Percentiles rank a stretch among this genome's conserved stretches.
These are phyloP conservation scores for Amaurobius ferox DNA, from an alignment of 2,888 invertebrate genomes.

Conservation along the genomic window DNA sequence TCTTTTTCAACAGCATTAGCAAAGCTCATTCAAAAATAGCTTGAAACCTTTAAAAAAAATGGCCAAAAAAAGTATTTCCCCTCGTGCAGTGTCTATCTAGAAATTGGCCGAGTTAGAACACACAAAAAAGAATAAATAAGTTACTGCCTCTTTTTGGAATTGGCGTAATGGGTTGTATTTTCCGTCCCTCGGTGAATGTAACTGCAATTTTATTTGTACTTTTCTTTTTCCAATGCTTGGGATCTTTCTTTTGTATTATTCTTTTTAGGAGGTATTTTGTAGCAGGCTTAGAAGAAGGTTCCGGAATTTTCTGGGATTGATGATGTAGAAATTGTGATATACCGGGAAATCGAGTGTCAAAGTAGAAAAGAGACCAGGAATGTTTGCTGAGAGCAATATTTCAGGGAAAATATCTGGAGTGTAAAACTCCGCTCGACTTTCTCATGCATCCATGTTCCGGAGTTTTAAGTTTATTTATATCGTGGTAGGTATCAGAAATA, in stretches of 20 bases:
- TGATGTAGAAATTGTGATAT: background rate
- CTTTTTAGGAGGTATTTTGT: background rate
- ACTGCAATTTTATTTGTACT: conserved; percentile 62
- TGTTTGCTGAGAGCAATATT: too few relatives aligned
- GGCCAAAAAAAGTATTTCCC: background rate
- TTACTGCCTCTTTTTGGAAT: conserved; percentile 51
- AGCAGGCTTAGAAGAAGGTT: background rate
- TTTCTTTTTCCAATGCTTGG: background rate
- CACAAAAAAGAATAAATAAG: conserved; percentile 43
- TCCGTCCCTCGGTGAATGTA: conserved; percentile 41
- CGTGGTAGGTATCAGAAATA: too few relatives aligned
- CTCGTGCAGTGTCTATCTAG: conserved; percentile 39
- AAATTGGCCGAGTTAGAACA: conserved; percentile 41
- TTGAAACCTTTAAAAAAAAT: background rate
- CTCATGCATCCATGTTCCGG: too few relatives aligned
- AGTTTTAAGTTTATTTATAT: too few relatives aligned
- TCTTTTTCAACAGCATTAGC: background rate
- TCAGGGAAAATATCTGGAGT: too few relatives aligned
- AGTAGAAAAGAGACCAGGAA: too few relatives aligned
- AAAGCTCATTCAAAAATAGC: background rate
- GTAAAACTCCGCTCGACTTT: too few relatives aligned
- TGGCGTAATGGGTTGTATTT: conserved; percentile 54
- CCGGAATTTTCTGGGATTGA: background rate
- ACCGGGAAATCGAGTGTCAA: background rate
- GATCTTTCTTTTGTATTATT: background rate